Conservation (phyloP, 1,140 invertebrate genomes). For the Doryteuthis pealeii region DNA sequence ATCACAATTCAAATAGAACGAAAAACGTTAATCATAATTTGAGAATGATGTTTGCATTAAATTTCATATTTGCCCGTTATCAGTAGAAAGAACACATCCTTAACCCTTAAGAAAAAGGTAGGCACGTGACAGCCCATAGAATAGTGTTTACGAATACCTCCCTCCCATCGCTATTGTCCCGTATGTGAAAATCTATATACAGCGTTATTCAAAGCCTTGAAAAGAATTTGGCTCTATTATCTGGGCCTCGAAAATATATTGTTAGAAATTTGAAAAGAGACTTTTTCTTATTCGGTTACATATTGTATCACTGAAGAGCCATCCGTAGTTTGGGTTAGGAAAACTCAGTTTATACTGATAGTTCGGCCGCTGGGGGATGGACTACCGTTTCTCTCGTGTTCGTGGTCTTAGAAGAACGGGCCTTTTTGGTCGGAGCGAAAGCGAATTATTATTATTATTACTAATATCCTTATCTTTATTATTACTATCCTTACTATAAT, state of each 20-base stretch:
- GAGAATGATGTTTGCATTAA: neutral
- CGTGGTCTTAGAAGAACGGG: too few species aligned
- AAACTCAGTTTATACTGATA: neutral
- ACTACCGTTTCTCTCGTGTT: too few species aligned
- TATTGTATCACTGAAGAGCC: constrained; percentile 40
- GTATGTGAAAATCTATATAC: constrained; percentile 47
- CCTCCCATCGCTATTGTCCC: constrained; percentile 1
- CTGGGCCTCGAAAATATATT: constrained; percentile 48
- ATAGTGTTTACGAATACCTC: neutral
- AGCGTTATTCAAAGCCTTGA: constrained; percentile 38
- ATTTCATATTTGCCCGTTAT: neutral
- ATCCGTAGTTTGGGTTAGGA: constrained; percentile 20
- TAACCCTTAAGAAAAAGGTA: neutral
- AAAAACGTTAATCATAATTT: neutral
- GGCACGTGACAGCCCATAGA: neutral
- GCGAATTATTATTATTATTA: too few species aligned
- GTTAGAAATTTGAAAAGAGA: constrained; percentile 49
- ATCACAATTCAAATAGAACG: neutral
- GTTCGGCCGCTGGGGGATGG: neutral
- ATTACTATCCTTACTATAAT: too few species aligned
- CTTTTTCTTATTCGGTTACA: constrained; percentile 49
- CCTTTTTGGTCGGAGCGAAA: too few species aligned
- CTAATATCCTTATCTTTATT: too few species aligned
- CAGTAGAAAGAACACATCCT: neutral
- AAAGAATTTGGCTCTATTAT: constrained; percentile 48